phyloP scores from a whole-genome alignment of 1,140 invertebrate species.

The Ceratina japonica region DNA sequence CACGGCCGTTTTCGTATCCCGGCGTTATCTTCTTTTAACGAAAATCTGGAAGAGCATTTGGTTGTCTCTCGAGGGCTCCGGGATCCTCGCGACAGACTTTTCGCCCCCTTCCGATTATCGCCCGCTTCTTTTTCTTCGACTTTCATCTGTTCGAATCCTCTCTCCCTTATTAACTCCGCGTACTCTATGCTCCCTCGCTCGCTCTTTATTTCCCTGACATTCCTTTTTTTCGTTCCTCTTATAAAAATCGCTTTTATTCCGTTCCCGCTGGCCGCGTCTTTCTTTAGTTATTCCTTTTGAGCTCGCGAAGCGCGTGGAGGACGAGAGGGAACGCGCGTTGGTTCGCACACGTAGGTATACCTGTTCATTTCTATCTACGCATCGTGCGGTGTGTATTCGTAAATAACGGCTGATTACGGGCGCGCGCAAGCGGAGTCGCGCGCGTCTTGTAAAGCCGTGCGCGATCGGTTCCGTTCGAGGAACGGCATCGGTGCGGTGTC shows the following conservation, averaged over 20 bases:
- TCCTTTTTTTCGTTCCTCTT: too few relatives aligned
- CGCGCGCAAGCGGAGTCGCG: not conserved
- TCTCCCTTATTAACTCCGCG: too few relatives aligned
- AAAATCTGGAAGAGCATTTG: constrained; percentile 62
- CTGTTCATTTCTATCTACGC: not conserved
- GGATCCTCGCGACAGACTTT: constrained; percentile 43
- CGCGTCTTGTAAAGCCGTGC: not conserved
- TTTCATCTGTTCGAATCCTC: too few relatives aligned
- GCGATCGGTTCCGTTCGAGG: not conserved
- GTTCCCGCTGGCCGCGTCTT: too few relatives aligned
- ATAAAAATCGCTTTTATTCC: too few relatives aligned
- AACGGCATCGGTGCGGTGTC: not conserved
- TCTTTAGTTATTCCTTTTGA: not conserved
- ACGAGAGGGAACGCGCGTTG: not conserved
- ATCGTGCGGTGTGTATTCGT: constrained; percentile 14
- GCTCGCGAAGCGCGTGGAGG: not conserved
- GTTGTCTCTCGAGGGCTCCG: constrained; percentile 38
- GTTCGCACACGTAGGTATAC: not conserved
- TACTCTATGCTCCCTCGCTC: too few relatives aligned
- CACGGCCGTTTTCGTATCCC: constrained; percentile 9
- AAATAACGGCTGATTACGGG: constrained; percentile 35
- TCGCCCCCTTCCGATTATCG: not conserved
- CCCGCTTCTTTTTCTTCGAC: too few relatives aligned
- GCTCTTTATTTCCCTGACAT: too few relatives aligned
- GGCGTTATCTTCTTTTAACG: constrained; percentile 59